Percentiles rank a stretch among this genome's conserved stretches.
phyloP scores from a whole-genome alignment of 2,888 invertebrate genomes.

The Pyrrhia umbra region DNA sequence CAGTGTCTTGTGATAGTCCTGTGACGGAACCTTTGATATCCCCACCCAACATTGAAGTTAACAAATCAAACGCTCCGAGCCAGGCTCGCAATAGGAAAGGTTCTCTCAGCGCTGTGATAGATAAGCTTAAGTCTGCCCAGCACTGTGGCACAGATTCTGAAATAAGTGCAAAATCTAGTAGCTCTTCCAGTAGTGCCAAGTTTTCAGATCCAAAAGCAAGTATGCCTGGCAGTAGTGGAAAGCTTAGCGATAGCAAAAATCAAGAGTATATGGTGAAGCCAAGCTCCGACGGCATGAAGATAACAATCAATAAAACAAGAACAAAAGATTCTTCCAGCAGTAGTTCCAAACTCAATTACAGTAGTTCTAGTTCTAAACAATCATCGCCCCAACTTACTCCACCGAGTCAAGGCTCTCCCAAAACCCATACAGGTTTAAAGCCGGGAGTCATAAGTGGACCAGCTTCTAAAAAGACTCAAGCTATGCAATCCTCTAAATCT shows the following conservation, averaged over 20 bases:
- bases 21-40: conserved; percentile 85
- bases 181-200: conserved; percentile 83
- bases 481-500: conserved; percentile 88
- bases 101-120: conserved; percentile 95
- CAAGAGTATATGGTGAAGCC: conserved; percentile 97
- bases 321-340: conserved; percentile 92
- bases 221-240: conserved; percentile 79
- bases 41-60: conserved; percentile 90
- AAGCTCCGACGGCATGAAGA: conserved; percentile 96
- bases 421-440: conserved; percentile 95
- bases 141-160: conserved; percentile 91
- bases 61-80: conserved; percentile 90
- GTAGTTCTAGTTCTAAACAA: conserved; percentile 85
- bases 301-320: conserved; percentile 97
- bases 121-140: conserved; percentile 95
- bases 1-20: conserved; percentile 88
- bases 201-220: conserved; percentile 88
- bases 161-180: conserved; percentile 84
- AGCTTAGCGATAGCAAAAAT: conserved; percentile 90
- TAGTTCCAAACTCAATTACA: conserved; percentile 84
- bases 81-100: conserved; percentile 93
- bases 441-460: conserved; percentile 97
- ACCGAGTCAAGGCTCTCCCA: conserved; percentile 92
- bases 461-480: conserved; percentile 95
- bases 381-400: conserved; percentile 86